These are phyloP conservation scores for Lepus americanus DNA, from an alignment of 2,113 vertebrate genomes.

Conservation along the genomic window DNA sequence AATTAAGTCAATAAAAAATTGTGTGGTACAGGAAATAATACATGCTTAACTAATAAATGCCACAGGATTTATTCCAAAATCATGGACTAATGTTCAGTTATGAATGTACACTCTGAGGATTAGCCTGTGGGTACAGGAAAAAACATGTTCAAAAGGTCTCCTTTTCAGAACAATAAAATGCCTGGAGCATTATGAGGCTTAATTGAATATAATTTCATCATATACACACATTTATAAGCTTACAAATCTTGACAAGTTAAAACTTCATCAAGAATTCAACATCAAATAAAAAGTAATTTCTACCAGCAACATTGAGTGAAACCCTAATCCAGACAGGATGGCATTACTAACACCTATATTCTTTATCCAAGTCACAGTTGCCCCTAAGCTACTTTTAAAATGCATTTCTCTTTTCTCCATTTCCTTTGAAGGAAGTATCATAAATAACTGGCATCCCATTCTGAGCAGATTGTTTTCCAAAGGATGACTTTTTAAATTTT, in stretches of 20 bases:
- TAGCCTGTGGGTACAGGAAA: constrained; percentile 81
- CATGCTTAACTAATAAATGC: constrained; percentile 60
- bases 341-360: not conserved
- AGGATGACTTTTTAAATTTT: constrained; percentile 21
- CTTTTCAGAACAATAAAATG: constrained; percentile 79
- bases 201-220: constrained; percentile 78
- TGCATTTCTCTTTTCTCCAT: constrained; percentile 29
- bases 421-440: constrained; percentile 1
- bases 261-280: constrained; percentile 72
- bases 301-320: not conserved
- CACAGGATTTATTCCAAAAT: constrained; percentile 71
- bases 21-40: constrained; percentile 53
- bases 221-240: constrained; percentile 63
- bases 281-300: constrained; percentile 71
- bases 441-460: not conserved
- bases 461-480: constrained; percentile 33
- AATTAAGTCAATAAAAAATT: constrained; percentile 41
- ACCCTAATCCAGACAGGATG: constrained; percentile 8
- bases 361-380: constrained; percentile 4
- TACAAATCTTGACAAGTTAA: constrained; percentile 80
- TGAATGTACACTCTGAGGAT: constrained; percentile 77
- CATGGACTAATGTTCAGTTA: constrained; percentile 65
- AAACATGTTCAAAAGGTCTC: constrained; percentile 77
- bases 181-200: constrained; percentile 76
- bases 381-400: constrained; percentile 15